phyloP scores from a whole-genome alignment of 2,113 vertebrate species.

The Cercocebus atys region DNA sequence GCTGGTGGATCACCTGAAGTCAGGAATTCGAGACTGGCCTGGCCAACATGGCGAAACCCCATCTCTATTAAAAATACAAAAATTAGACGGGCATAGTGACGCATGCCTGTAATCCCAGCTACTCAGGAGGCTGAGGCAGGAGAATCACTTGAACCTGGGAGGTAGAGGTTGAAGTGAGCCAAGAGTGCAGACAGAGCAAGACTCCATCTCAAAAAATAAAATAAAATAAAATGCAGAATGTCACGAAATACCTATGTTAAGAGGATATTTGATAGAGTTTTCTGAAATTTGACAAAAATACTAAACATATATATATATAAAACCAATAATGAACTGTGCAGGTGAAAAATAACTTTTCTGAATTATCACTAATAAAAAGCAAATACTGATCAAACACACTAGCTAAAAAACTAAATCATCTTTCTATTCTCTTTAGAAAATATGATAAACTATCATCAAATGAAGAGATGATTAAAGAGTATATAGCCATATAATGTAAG shows the following conservation, averaged over 20 bases:
- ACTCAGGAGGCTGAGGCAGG: too few species aligned
- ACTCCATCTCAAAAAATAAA: too few species aligned
- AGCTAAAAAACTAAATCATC: neutral
- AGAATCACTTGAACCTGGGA: too few species aligned
- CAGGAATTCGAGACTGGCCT: too few species aligned
- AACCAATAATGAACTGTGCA: neutral
- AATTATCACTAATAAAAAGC: neutral
- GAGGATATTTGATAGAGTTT: neutral
- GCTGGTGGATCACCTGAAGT: too few species aligned
- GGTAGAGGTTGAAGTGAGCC: too few species aligned
- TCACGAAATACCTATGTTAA: neutral
- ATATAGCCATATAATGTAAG: neutral
- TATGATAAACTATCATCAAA: neutral
- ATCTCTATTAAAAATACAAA: too few species aligned
- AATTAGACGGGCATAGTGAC: too few species aligned
- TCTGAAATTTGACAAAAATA: neutral
- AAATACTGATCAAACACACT: neutral
- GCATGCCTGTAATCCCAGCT: too few species aligned
- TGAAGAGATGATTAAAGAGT: neutral
- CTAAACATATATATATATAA: neutral
- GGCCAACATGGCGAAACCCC: too few species aligned
- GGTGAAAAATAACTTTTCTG: neutral
- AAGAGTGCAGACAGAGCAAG: too few species aligned
- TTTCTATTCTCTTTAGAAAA: neutral
- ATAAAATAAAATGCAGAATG: neutral